Evolutionary conservation across 2,797 vertebrate species (phyloP).

Genomic region (Anas acuta): DNA sequence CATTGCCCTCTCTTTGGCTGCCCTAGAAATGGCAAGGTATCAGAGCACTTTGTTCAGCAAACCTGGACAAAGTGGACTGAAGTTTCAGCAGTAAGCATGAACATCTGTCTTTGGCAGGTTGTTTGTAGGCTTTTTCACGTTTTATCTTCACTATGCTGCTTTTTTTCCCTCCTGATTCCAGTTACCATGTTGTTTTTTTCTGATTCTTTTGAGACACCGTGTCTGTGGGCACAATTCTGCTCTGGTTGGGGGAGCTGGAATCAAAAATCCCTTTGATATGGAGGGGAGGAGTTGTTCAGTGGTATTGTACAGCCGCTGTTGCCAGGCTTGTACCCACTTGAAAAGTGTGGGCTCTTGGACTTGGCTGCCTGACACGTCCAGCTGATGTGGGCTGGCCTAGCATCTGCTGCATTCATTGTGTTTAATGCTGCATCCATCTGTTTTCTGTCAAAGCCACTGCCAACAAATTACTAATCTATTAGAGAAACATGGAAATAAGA

Average conservation of each 20-base stretch:
- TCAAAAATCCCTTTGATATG: constrained; percentile 56
- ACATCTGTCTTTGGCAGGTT: constrained; percentile 57
- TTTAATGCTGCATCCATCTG: constrained; percentile 92
- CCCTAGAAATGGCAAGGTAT: constrained; percentile 45
- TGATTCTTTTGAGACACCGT: background rate
- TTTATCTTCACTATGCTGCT: background rate
- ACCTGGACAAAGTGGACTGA: constrained; percentile 49
- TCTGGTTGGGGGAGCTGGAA: constrained; percentile 36
- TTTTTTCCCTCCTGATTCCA: background rate
- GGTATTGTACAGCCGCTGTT: constrained; percentile 45
- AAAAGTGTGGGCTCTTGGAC: constrained; percentile 77
- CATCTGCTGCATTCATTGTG: constrained; percentile 93
- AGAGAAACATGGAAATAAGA: constrained; percentile 85
- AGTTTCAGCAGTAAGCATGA: constrained; percentile 14
- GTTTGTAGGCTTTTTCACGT: background rate
- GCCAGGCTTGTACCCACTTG: constrained; percentile 79
- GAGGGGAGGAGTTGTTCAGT: constrained; percentile 56
- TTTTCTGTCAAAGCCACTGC: constrained; percentile 83
- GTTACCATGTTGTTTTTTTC: background rate
- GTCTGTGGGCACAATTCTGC: constrained; percentile 41
- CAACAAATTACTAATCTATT: constrained; percentile 91
- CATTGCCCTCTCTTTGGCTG: background rate
- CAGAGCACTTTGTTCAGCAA: constrained; percentile 57
- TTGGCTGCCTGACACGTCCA: constrained; percentile 80
- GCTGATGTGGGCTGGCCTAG: constrained; percentile 84